Conservation (phyloP, 2,113 vertebrate genomes). For the Megaptera novaeangliae region DNA sequence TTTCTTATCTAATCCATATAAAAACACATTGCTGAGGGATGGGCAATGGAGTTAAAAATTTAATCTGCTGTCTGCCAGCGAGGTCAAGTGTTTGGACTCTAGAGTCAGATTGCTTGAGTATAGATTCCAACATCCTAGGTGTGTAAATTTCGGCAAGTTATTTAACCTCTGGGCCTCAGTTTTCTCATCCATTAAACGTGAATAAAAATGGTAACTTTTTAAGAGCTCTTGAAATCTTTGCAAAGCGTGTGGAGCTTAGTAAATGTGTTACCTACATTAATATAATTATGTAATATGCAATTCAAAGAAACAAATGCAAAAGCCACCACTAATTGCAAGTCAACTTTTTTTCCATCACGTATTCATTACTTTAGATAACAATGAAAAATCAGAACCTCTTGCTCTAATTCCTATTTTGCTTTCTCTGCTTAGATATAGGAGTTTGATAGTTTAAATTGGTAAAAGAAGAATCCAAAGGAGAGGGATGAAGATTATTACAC, state of each 20-base stretch:
- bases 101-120: not conserved
- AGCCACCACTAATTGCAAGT: not conserved
- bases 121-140: not conserved
- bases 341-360: not conserved
- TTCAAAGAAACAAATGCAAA: not conserved
- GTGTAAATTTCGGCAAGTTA: not conserved
- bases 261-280: not conserved
- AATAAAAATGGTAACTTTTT: not conserved
- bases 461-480: not conserved
- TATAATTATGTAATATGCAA: not conserved
- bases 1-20: not conserved
- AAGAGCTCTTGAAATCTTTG: not conserved
- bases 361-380: not conserved
- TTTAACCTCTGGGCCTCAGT: not conserved
- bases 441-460: not conserved
- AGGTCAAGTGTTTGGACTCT: not conserved
- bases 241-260: not conserved
- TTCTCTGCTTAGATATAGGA: not conserved
- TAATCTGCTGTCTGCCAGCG: not conserved
- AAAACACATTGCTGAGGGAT: not conserved
- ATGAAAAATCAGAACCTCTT: not conserved
- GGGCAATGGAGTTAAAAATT: not conserved
- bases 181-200: not conserved
- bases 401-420: not conserved
- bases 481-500: not conserved